Evolutionary conservation across 2,797 vertebrate genomes (phyloP).

Genomic region (Otolemur crassicaudatus): DNA sequence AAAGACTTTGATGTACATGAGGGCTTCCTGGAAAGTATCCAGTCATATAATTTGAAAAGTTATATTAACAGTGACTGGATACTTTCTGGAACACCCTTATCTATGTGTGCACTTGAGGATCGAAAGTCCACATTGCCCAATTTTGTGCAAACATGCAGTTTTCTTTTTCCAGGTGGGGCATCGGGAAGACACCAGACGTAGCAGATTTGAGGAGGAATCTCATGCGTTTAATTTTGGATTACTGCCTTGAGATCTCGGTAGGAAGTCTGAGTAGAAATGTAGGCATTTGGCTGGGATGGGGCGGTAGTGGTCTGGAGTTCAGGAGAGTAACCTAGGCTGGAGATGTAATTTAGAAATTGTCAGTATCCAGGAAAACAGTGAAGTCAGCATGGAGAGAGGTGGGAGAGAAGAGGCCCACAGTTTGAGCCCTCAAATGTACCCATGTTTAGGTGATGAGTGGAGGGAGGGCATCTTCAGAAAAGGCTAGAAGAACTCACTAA

Average conservation of each 20-base stretch:
- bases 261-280: background rate
- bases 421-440: background rate
- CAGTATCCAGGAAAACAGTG: background rate
- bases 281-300: background rate
- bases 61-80: no score
- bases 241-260: background rate
- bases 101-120: background rate
- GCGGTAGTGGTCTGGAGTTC: background rate
- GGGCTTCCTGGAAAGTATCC: no score
- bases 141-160: background rate
- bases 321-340: background rate
- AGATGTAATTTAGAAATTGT: background rate
- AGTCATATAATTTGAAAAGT: no score
- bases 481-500: background rate
- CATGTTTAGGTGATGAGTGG: background rate
- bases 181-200: background rate
- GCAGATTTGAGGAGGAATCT: background rate
- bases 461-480: background rate
- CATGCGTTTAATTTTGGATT: background rate
- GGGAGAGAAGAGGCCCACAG: background rate
- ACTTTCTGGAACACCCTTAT: no score
- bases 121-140: background rate
- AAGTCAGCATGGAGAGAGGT: background rate
- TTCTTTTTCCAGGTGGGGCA: background rate
- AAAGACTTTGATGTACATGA: background rate